Evolutionary conservation across 2,797 vertebrate genomes (phyloP).

Genomic region (Fistularia tabacaria): DNA sequence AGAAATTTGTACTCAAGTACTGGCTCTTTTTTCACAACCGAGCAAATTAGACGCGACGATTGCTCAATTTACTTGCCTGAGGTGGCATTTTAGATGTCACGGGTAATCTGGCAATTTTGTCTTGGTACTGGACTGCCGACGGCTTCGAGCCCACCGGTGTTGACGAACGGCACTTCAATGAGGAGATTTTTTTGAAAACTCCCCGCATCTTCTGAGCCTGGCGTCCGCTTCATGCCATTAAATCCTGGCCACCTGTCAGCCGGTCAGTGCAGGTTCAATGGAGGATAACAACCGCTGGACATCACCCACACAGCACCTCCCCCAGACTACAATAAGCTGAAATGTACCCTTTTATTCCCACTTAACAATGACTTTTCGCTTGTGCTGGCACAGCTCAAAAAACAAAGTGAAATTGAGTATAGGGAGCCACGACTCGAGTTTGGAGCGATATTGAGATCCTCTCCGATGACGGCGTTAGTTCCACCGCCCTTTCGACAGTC

Average conservation of each 20-base stretch:
- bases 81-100: too few species aligned
- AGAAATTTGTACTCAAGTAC: too few species aligned
- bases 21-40: too few species aligned
- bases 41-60: too few species aligned
- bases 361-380: constrained; percentile 43
- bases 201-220: constrained; percentile 5
- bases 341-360: constrained; percentile 38
- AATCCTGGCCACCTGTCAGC: constrained; percentile 29
- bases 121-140: too few species aligned
- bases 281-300: constrained; percentile 30
- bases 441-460: constrained; percentile 43
- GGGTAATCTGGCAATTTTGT: too few species aligned
- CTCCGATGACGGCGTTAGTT: constrained; percentile 28
- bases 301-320: constrained; percentile 20
- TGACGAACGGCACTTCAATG: too few species aligned
- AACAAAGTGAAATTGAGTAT: constrained; percentile 48
- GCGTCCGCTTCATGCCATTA: constrained; percentile 26
- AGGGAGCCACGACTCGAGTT: constrained; percentile 38
- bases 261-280: constrained; percentile 23
- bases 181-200: not conserved
- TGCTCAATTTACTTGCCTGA: too few species aligned
- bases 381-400: constrained; percentile 38
- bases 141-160: too few species aligned
- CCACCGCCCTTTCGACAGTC: constrained; percentile 31
- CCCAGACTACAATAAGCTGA: constrained; percentile 8